These are phyloP conservation scores for Mobula birostris DNA, from an alignment of 2,113 vertebrate species.

Conservation along the genomic window DNA sequence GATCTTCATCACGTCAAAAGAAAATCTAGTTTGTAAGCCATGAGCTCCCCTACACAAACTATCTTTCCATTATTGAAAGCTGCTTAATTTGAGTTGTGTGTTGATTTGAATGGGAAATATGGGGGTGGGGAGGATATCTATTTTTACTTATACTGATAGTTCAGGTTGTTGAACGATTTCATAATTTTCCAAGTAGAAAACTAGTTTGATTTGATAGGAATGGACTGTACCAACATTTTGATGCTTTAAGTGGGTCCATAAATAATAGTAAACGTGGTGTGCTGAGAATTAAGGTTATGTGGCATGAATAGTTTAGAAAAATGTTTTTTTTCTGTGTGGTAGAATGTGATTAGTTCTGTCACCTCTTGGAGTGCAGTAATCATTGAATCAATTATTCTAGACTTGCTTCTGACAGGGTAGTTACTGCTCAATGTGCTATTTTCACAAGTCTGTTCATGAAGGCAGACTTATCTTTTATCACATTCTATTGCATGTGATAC, in stretches of 20 bases:
- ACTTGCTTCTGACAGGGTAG: neutral
- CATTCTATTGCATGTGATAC: too few species aligned
- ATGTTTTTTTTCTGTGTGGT: neutral
- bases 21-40: too few species aligned
- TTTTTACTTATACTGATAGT: neutral
- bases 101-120: neutral
- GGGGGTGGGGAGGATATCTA: neutral
- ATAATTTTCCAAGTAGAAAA: neutral
- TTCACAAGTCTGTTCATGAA: neutral
- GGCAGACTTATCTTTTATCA: neutral
- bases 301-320: neutral
- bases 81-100: neutral
- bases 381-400: constrained; percentile 22
- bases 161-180: neutral
- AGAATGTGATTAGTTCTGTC: neutral
- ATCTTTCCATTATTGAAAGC: neutral
- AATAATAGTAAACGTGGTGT: neutral
- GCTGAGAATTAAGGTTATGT: neutral
- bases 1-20: too few species aligned
- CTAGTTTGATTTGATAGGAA: neutral
- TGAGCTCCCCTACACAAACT: too few species aligned
- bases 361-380: neutral
- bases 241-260: neutral
- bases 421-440: neutral
- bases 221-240: neutral